Conservation (phyloP, 2,888 invertebrate genomes). For the Drosophila testacea region DNA sequence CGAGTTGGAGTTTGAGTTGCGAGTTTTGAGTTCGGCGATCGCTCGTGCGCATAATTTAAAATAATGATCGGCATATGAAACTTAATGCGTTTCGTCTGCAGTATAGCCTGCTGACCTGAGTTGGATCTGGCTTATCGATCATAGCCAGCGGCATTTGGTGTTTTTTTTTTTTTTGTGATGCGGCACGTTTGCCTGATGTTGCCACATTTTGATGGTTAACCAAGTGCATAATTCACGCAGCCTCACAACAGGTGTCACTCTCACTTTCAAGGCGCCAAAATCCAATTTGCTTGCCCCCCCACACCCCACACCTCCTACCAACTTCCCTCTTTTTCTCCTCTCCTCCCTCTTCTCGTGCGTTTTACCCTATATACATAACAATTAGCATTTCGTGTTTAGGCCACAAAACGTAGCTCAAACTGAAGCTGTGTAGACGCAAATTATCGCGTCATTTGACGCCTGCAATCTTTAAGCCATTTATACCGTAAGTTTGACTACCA, state of each 20-base stretch:
- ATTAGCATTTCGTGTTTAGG: conserved; percentile 66
- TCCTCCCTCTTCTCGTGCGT: conserved; percentile 22
- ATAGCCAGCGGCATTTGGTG: conserved; percentile 38
- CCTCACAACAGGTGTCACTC: conserved; percentile 71
- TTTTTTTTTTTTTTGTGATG: conserved; percentile 24
- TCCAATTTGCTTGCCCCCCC: conserved; percentile 43
- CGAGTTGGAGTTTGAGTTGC: not conserved
- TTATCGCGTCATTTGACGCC: conserved; percentile 60
- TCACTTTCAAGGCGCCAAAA: conserved; percentile 66
- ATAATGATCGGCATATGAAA: conserved; percentile 77
- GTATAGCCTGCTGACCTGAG: conserved; percentile 29
- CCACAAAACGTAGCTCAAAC: conserved; percentile 4
- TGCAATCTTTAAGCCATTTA: conserved; percentile 57
- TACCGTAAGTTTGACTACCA: conserved; percentile 39
- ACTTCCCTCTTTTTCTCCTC: not conserved
- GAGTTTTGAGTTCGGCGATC: conserved; percentile 37
- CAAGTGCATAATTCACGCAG: conserved; percentile 55
- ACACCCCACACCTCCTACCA: not conserved
- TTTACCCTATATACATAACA: conserved; percentile 70
- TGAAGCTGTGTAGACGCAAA: conserved; percentile 44
- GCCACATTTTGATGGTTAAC: conserved; percentile 54
- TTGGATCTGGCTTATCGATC: conserved; percentile 67
- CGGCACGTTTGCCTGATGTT: conserved; percentile 43
- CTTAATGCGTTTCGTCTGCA: conserved; percentile 76
- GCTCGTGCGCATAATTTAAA: conserved; percentile 81